Evolutionary conservation across 2,797 vertebrate genomes (phyloP).

Genomic region (Vespertilio murinus): DNA sequence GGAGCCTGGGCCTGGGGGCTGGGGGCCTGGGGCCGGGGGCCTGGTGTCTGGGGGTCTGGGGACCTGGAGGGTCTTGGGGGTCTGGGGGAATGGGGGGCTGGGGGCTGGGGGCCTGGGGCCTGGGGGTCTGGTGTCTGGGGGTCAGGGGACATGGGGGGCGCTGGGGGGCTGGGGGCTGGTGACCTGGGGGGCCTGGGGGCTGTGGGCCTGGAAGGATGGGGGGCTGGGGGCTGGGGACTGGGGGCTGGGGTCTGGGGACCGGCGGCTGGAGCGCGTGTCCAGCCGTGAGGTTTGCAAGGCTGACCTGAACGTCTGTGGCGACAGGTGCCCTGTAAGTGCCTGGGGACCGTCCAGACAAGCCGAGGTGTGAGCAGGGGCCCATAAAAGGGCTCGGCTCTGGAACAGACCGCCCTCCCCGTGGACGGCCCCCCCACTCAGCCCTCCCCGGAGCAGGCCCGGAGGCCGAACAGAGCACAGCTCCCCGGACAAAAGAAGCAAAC

Average conservation of each 20-base stretch:
- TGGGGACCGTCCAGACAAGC: conserved; percentile 77
- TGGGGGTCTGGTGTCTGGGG: neutral
- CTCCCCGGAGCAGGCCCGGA: neutral
- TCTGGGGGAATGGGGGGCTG: neutral
- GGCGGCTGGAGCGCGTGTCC: too few species aligned
- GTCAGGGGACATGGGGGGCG: too few species aligned
- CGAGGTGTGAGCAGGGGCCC: conserved; percentile 71
- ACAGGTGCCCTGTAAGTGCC: conserved; percentile 80
- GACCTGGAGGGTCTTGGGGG: neutral
- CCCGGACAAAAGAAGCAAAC: neutral
- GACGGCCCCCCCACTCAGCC: fast-evolving
- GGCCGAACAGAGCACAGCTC: fast-evolving
- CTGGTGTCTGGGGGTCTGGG: neutral
- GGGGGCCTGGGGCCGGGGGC: conserved; percentile 50
- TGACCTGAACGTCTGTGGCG: conserved; percentile 79
- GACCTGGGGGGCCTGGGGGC: too few species aligned
- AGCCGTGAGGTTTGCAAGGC: conserved; percentile 49
- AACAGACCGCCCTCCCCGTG: conserved; percentile 62
- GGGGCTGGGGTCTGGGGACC: too few species aligned
- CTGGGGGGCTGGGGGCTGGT: neutral
- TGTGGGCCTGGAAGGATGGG: neutral
- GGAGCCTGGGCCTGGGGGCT: too few species aligned
- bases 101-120: neutral
- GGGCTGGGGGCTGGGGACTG: too few species aligned
- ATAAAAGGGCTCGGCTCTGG: conserved; percentile 81